Evolutionary conservation across 2,888 invertebrate species (phyloP), one percentile per base, ranked within the genome.

Genomic region (Zygothrica quintamaculata): DNA sequence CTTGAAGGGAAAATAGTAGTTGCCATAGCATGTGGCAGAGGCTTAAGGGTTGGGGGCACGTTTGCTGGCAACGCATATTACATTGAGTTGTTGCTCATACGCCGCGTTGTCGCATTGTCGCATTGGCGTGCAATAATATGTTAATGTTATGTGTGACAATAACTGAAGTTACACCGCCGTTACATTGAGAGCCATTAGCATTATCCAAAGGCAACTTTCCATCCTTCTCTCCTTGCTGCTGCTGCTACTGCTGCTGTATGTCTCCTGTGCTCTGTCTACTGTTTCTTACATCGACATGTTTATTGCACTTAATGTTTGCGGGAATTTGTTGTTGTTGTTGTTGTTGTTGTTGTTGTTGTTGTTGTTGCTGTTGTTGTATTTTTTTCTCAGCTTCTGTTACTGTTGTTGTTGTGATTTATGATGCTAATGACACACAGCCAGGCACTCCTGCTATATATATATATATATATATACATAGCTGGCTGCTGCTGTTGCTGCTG

Each of bases 131-230:
- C 88, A 89, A 88, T 89, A 89, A 88, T 86, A 89, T 89, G 89
- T 88, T 89, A 89, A 89, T 89, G 87, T 84, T 76, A 76, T 88
- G 88, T 89, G 88, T 67, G 82, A 77, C 77, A 86, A 70, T 74
- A 79, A 73, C 67, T 65, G 66, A 70, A 44, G 55, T 40, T n/a
- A n/a, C 64, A 65, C 65, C 65, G 61, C 61, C 65, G 39, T 36
- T 59, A 53, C 59, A 59, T 46, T 55, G 68, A 40, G 70, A 65
- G 52, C 64, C 87, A 88, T 86, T 86, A 86, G 87, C 88, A 86
- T 79, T 81, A 77, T 59, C 66, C 58, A 66, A 65, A 29, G 33
- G 34, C 25, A 26, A 6, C 40, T n/a, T n/a, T n/a, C n/a, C n/a
- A n/a, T n/a, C n/a, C n/a, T n/a, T n/a, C n/a, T n/a, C n/a, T n/a